A percentile compares a stretch with the other conserved stretches of the same genome.
Evolutionary conservation across 2,888 invertebrate species (phyloP).

Genomic region (Ypsolopha scabrella): DNA sequence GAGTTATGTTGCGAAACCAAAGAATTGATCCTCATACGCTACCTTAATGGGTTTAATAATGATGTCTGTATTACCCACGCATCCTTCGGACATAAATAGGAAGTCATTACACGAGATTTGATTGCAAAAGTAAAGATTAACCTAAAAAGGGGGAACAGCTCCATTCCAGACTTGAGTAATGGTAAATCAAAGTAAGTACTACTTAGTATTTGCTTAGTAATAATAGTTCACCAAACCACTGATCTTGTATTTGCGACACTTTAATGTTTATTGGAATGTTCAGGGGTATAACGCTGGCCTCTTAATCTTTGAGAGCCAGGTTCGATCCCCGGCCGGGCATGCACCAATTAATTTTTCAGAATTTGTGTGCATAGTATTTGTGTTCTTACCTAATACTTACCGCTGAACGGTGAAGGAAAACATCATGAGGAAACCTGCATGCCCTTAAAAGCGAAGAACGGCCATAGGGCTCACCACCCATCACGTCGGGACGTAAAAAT

Average conservation of each 20-base stretch:
- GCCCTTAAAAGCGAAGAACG: too few relatives aligned
- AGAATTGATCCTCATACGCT: background rate
- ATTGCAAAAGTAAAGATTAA: background rate
- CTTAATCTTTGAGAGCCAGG: too few relatives aligned
- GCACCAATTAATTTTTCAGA: too few relatives aligned
- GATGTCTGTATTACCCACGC: background rate
- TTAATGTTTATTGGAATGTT: background rate
- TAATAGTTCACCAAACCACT: background rate
- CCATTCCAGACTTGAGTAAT: slow-evolving; percentile 1
- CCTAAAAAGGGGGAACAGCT: background rate
- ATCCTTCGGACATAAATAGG: background rate
- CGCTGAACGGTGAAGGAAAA: too few relatives aligned
- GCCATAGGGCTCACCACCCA: too few relatives aligned
- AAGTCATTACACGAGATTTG: background rate
- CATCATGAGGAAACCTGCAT: too few relatives aligned
- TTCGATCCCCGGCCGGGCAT: too few relatives aligned
- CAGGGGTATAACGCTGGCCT: too few relatives aligned
- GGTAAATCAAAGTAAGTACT: background rate
- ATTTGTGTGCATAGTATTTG: too few relatives aligned
- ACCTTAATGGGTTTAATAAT: background rate
- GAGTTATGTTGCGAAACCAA: background rate
- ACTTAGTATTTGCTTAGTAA: too few relatives aligned
- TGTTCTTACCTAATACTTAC: too few relatives aligned
- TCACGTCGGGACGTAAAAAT: too few relatives aligned
- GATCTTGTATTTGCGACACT: slow-evolving; percentile 1